A percentile compares a stretch with the other conserved stretches of the same genome.
These are phyloP conservation scores for Microcebus jonahi DNA, from an alignment of 2,113 vertebrate genomes.

Conservation along the genomic window DNA sequence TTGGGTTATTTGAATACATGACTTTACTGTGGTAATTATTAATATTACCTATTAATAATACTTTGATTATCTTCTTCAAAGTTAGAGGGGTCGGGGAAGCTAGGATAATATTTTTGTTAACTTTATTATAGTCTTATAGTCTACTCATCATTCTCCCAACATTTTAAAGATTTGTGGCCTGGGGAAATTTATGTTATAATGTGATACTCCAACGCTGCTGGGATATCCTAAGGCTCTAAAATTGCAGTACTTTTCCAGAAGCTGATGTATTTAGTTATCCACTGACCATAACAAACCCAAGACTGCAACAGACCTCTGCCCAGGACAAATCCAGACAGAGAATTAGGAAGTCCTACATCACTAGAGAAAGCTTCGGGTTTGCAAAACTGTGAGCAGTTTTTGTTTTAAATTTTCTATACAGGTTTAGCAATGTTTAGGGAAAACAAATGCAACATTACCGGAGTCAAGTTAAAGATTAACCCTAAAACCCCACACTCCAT, in stretches of 20 bases:
- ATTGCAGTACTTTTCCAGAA: neutral
- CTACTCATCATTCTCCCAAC: neutral
- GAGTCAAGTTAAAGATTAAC: constrained; percentile 3
- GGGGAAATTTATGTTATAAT: neutral
- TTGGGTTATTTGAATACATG: neutral
- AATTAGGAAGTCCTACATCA: neutral
- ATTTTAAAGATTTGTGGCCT: neutral
- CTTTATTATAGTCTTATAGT: neutral
- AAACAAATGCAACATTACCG: constrained; percentile 2
- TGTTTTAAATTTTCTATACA: constrained; percentile 31
- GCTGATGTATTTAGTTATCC: neutral
- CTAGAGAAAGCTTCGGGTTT: neutral
- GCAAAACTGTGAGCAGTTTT: neutral
- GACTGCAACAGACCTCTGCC: neutral
- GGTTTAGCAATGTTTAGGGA: neutral
- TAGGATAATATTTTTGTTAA: neutral
- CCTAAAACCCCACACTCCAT: neutral
- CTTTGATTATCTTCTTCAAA: constrained; percentile 34
- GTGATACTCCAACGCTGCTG: neutral
- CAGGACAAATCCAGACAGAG: neutral
- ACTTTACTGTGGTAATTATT: neutral
- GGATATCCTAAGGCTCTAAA: neutral
- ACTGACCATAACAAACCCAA: constrained; percentile 1
- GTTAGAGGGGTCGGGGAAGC: neutral
- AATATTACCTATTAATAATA: neutral